Percentiles rank a stretch among this genome's conserved stretches.
phyloP scores from a whole-genome alignment of 2,797 vertebrate species.

The Poecile montanus region DNA sequence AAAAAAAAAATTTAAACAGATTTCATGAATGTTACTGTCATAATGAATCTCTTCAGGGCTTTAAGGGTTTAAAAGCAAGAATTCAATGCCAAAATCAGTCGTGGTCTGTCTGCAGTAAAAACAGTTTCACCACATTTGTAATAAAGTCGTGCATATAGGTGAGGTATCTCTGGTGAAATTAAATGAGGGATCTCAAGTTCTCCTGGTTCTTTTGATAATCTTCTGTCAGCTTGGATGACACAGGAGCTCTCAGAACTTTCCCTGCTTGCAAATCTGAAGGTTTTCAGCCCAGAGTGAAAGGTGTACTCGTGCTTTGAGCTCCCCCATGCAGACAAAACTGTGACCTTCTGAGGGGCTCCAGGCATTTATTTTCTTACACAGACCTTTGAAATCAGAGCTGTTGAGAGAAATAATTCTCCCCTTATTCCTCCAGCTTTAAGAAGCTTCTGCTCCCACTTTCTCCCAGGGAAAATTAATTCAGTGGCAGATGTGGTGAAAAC shows the following conservation, averaged over 20 bases:
- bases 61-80: neutral
- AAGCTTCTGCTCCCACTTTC: neutral
- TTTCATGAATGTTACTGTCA: neutral
- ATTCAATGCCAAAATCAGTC: slow-evolving; percentile 17
- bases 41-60: neutral
- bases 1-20: neutral
- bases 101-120: neutral
- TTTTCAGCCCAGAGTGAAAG: slow-evolving; percentile 3
- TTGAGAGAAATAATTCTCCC: neutral
- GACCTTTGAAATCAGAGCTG: slow-evolving; percentile 26
- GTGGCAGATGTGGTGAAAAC: neutral
- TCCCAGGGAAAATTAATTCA: neutral
- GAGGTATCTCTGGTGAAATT: slow-evolving; percentile 10
- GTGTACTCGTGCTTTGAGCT: neutral
- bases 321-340: slow-evolving; percentile 9
- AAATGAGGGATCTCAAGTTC: slow-evolving; percentile 42
- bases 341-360: slow-evolving; percentile 7
- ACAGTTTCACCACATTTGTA: neutral
- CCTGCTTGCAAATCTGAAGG: slow-evolving; percentile 22
- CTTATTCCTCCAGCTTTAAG: neutral
- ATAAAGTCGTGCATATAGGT: neutral
- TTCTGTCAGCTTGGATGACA: slow-evolving; percentile 28
- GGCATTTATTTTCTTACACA: slow-evolving; percentile 11
- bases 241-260: slow-evolving; percentile 40
- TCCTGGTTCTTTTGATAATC: slow-evolving; percentile 28